Evolutionary conservation across 2,797 vertebrate genomes (phyloP), one percentile per base, ranked within the genome.

Genomic region (Dromococcyx pavoninus): DNA sequence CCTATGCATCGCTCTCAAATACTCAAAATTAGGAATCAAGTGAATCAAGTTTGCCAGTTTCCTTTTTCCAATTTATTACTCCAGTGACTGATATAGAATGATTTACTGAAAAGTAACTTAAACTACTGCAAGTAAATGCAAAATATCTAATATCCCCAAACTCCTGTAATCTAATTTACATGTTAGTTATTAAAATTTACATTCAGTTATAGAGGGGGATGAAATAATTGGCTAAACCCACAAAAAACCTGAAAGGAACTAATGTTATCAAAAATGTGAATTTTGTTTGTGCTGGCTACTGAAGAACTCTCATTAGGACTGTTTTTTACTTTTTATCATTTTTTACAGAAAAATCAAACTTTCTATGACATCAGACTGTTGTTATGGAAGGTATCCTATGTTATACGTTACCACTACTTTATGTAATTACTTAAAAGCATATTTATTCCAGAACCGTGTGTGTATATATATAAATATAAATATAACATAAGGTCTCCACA

Each of bases 1-100:
- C 37, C 57, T 57, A 66, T 11, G 10, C 28, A 15, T 3, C 46
- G 56, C 22, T 66, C 76, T 77, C 79, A 83, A 88, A 88, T 25
- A 80, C 18, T 71, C 43, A 50, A 75, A 88, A 91, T 12, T 10
- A 81, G 37, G 57, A 91, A 88, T 86, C 77, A 70, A 71, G 28
- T 54, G 41, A 90, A 92, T 51, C 24, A 23, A 2, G 1, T 69
- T 54, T 86, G 66, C 83, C 83, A 84, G 10, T 88, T 88, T 91
- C 66, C 79, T 86, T 84, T 72, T 78, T 53, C 81, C n/a, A 27
- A 91, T 74, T 90, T 90, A 91, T 62, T 69, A 87, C 53, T 46
- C 50, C 54, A 80, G 27, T 77, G 78, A 76, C 75, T 57, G 61
- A 77, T 69, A 81, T 74, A 37, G 41, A 89, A 86, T 14, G 8